Evolutionary conservation across 23 tunicate genomes (phyloP), one percentile per base, ranked within the genome.

Genomic region (Trididemnum miniatum): DNA sequence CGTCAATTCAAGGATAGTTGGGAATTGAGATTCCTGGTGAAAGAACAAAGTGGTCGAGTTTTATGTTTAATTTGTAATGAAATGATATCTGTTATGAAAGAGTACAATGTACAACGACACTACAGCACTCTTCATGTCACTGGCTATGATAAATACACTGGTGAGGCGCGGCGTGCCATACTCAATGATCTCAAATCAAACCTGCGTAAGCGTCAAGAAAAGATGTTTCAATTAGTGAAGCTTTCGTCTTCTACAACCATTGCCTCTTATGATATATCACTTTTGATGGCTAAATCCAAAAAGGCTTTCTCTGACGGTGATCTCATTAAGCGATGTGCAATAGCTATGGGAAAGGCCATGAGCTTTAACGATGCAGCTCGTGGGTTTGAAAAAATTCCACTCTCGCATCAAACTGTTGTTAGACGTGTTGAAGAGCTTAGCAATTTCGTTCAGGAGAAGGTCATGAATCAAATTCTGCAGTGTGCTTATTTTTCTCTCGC

Each of bases 71-170:
- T 78, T 15, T 78, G 83, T 31, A 25, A 30, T 7, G 18, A 78
- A 24, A 74, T 27, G 9, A 30, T 78, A 7, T 51, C 83, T 9
- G 72, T 27, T 57, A n/a, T 40, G n/a, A 89, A 89, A 60, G 84
- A 89, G 50, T 89, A 83, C 64, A 89, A 89, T 83, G 1, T 89
- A 33, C 78, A 85, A 62, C 94, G 94, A 33, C 88, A 89, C 78
- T 84, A 77, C 40, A 84, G 77, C 33, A 84, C 88, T 51, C 79
- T 73, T 52, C 92, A 87, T 82, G 60, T 63, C 22, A 28, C 31
- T 34, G 39, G 60, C 31, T 73, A 34, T 87, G 65, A 82, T 44
- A 37, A 62, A 62, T 80, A 80, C 64, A 26, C 23, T 4, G 85
- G 89, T 2, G 80, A 85, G 44, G 82, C 26, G 35, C 31, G 85